Evolutionary conservation across 2,113 vertebrate species (phyloP).

Genomic region (Spheniscus mendiculus): DNA sequence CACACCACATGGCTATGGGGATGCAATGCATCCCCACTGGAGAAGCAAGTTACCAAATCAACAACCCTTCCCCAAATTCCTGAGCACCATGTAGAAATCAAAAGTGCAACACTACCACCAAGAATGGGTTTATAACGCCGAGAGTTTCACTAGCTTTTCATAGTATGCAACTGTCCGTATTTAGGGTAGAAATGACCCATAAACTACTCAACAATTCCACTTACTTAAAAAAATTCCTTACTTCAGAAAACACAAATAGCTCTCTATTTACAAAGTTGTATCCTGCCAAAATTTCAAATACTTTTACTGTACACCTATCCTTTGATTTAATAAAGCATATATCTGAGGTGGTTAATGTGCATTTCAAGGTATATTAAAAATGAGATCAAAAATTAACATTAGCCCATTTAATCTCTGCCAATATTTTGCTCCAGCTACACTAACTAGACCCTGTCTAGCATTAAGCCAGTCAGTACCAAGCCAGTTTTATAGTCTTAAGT

Average conservation of each 20-base stretch:
- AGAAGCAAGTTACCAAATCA: not conserved
- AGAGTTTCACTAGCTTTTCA: not conserved
- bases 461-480: not conserved
- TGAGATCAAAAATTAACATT: constrained; percentile 10
- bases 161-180: not conserved
- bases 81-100: not conserved
- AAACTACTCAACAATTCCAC: not conserved
- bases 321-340: constrained; percentile 28
- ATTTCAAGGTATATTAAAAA: constrained; percentile 21
- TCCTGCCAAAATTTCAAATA: not conserved
- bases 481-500: not conserved
- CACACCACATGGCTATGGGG: not conserved
- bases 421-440: not conserved
- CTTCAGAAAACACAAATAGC: not conserved
- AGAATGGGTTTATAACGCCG: fast-evolving
- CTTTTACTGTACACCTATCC: not conserved
- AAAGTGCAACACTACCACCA: not conserved
- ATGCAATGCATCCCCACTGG: fast-evolving
- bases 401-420: not conserved
- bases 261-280: not conserved
- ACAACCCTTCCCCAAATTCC: not conserved
- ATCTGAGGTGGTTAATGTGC: not conserved
- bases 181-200: not conserved
- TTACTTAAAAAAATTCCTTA: not conserved
- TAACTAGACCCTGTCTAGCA: not conserved